Percentiles rank a stretch among this genome's conserved stretches.
Evolutionary conservation across 2,888 invertebrate species (phyloP).

Genomic region (Athalia circularis): DNA sequence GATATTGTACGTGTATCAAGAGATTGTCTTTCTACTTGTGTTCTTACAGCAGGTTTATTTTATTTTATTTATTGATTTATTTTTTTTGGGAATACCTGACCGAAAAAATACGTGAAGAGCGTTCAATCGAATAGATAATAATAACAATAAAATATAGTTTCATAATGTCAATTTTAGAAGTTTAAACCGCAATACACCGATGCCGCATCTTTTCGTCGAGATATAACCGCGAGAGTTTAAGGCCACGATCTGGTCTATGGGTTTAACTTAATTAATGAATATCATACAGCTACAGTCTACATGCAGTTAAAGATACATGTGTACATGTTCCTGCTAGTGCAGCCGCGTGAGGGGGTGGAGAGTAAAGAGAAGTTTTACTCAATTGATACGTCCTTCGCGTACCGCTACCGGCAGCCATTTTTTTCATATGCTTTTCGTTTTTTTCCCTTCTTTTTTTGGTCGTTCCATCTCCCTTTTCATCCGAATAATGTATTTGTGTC

Average conservation of each 20-base stretch:
- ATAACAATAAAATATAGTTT: no score
- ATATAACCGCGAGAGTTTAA: constrained; percentile 13
- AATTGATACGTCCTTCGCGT: constrained; percentile 73
- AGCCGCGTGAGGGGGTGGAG: constrained; percentile 62
- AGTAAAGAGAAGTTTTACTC: constrained; percentile 62
- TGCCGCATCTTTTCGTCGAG: not conserved
- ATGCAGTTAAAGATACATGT: not conserved
- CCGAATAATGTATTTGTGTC: not conserved
- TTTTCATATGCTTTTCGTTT: not conserved
- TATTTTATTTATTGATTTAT: not conserved
- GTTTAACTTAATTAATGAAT: constrained; percentile 73
- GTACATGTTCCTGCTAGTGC: not conserved
- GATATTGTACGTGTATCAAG: no score
- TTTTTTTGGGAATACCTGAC: not conserved
- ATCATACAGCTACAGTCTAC: constrained; percentile 41
- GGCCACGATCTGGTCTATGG: constrained; percentile 31
- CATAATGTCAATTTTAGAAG: not conserved
- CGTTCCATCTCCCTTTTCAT: not conserved
- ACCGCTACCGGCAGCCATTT: constrained; percentile 62
- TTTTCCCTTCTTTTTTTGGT: not conserved
- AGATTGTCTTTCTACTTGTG: no score
- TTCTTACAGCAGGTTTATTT: not conserved
- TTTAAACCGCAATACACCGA: not conserved
- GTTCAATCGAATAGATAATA: no score
- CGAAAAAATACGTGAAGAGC: no score